Base-by-base conservation (phyloP, 2,797 vertebrate genomes). In the Anabas testudineus region DNA sequence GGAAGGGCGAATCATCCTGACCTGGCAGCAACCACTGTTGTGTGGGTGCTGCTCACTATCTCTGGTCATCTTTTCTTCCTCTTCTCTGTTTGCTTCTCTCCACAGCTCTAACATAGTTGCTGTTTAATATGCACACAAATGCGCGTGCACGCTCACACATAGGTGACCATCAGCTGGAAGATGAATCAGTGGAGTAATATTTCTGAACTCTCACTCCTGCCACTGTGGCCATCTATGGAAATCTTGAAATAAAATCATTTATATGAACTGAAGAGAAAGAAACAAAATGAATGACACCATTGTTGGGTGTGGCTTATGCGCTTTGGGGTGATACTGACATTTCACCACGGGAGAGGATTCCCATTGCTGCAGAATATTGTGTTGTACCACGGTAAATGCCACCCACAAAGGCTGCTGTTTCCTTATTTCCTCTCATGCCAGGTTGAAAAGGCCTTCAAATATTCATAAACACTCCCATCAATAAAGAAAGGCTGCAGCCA, bases 391-490 rank as follows among this genome's bases (percentile, higher is more conserved):
- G 81, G 84, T 84, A 85, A 92, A 89, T 90, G 82, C 82, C 85
- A 86, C 63, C 82, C 70, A 84, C 87, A 87, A 88, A 81, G 80
- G 78, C 82, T 10, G 58, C 67, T 37, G 67, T 77, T 88, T 83
- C 72, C 78, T 59, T 37, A 21, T 83, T 87, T 87, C 74, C 66
- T 84, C 80, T 76, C 60, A 78, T 78, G 81, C 73, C 36, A 60
- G 75, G 78, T 78, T 89, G 72, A 90, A 88, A 88, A 82, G 63
- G 53, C 65, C 67, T 91, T 90, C 66, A 91, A 85, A 91, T 87
- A 92, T 91, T 91, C 75, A 91, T 86, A 83, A 82, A 82, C 68
- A 80, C 67, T 55, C 45, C 66, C 75, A 85, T 90, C 79, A 82
- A 83, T 88, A 83, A 83, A 76, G 74, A 78, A 87, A 70, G 57